These are phyloP conservation scores for Exephanes ischioxanthus DNA, from an alignment of 2,888 invertebrate species.

Conservation along the genomic window DNA sequence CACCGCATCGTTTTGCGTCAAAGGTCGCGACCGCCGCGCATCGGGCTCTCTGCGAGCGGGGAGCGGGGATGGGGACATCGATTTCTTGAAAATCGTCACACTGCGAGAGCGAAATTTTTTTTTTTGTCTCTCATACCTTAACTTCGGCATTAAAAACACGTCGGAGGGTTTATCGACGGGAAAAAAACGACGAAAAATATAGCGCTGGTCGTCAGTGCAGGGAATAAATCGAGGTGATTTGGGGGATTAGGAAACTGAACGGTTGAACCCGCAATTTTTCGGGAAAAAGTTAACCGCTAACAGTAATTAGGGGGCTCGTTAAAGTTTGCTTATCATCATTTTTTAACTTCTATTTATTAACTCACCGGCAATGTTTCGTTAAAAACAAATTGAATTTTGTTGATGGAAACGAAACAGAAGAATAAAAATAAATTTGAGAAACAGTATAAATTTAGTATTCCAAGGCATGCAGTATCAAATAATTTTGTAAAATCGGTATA, in stretches of 20 bases:
- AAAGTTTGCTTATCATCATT: not conserved
- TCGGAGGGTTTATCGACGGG: slow-evolving; percentile 36
- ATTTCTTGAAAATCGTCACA: slow-evolving; percentile 53
- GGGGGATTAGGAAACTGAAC: not conserved
- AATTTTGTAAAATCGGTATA: no score
- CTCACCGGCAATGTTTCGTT: not conserved
- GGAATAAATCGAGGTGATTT: not conserved
- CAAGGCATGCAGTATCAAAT: no score
- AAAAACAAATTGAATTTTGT: not conserved
- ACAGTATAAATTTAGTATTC: no score
- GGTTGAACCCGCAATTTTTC: not conserved
- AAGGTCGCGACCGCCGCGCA: slow-evolving; percentile 52
- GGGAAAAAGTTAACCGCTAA: not conserved
- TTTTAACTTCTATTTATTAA: not conserved
- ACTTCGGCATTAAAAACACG: slow-evolving; percentile 49
- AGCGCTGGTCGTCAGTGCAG: slow-evolving; percentile 15
- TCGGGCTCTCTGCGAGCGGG: slow-evolving; percentile 1
- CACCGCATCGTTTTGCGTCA: slow-evolving; percentile 46
- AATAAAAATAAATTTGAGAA: no score
- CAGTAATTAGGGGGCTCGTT: not conserved
- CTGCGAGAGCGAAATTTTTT: slow-evolving; percentile 27
- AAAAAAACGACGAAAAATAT: not conserved
- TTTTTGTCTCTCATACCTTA: not conserved
- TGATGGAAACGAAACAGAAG: not conserved
- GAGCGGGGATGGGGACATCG: slow-evolving; percentile 37